Conservation (phyloP, 2,113 vertebrate species). For the Sphaerodactylus townsendi region DNA sequence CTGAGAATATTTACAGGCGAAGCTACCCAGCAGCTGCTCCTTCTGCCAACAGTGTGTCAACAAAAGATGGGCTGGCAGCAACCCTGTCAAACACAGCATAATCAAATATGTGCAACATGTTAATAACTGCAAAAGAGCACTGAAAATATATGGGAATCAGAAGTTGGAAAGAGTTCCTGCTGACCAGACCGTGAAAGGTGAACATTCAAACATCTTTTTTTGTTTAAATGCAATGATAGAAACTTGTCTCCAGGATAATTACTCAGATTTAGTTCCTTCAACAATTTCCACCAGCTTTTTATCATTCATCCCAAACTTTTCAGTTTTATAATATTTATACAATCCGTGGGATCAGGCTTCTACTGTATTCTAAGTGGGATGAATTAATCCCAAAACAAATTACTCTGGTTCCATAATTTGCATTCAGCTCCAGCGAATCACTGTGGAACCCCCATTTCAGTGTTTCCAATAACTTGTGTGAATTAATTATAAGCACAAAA, state of each 20-base stretch:
- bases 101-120: constrained; percentile 2
- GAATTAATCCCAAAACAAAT: too few relatives aligned
- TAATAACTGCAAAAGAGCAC: constrained; percentile 40
- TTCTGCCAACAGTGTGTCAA: constrained; percentile 45
- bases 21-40: constrained; percentile 60
- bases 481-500: too few relatives aligned
- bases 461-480: too few relatives aligned
- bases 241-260: background rate
- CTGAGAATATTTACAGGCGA: constrained; percentile 49
- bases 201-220: background rate
- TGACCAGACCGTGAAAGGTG: constrained; percentile 3
- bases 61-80: constrained; percentile 49
- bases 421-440: too few relatives aligned
- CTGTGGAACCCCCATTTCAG: too few relatives aligned
- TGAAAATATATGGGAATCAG: background rate
- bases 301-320: background rate
- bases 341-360: too few relatives aligned
- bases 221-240: background rate
- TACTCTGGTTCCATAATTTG: too few relatives aligned
- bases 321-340: too few relatives aligned
- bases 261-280: background rate
- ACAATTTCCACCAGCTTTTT: background rate
- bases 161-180: background rate
- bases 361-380: too few relatives aligned
- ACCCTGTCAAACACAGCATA: background rate